Evolutionary conservation across 2,888 invertebrate species (phyloP).

Genomic region (Galeopsomyia nigrocyanea): DNA sequence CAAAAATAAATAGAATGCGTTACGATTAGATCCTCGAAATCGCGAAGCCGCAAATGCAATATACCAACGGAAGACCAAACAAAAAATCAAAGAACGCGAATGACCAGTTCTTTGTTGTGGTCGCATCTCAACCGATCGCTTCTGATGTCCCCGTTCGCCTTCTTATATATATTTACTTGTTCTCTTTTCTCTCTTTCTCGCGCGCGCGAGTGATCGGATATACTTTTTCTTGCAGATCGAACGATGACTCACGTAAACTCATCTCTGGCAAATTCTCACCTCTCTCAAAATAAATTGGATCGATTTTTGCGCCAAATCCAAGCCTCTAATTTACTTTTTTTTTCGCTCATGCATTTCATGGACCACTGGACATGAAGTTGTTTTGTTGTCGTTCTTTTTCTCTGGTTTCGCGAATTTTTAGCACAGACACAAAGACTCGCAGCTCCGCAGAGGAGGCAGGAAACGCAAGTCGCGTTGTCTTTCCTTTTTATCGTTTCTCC

Average conservation of each 20-base stretch:
- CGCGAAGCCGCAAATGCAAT: slow-evolving; percentile 28
- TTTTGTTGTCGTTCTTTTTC: neutral
- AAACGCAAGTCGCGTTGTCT: neutral
- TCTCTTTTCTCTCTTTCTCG: slow-evolving; percentile 28
- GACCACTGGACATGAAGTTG: slow-evolving; percentile 4
- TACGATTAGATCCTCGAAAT: slow-evolving; percentile 33
- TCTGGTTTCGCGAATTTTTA: slow-evolving; percentile 29
- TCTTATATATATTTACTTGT: slow-evolving; percentile 20
- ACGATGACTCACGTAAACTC: slow-evolving; percentile 53
- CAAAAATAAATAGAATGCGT: slow-evolving; percentile 23
- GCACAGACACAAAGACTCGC: slow-evolving; percentile 22
- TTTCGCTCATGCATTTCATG: slow-evolving; percentile 39
- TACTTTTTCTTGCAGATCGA: slow-evolving; percentile 48
- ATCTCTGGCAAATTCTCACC: slow-evolving; percentile 43
- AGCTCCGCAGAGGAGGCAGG: neutral
- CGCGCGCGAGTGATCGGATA: slow-evolving; percentile 30
- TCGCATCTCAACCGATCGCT: slow-evolving; percentile 56
- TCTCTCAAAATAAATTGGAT: slow-evolving; percentile 41
- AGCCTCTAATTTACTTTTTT: slow-evolving; percentile 39
- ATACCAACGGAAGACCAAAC: slow-evolving; percentile 19
- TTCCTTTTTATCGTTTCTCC: slow-evolving; percentile 22
- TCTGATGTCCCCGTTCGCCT: slow-evolving; percentile 17
- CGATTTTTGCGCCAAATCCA: slow-evolving; percentile 36
- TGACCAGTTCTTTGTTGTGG: slow-evolving; percentile 56
- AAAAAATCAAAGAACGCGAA: slow-evolving; percentile 49